Conservation (phyloP, 2,888 invertebrate genomes). For the Penaeus monodon region DNA sequence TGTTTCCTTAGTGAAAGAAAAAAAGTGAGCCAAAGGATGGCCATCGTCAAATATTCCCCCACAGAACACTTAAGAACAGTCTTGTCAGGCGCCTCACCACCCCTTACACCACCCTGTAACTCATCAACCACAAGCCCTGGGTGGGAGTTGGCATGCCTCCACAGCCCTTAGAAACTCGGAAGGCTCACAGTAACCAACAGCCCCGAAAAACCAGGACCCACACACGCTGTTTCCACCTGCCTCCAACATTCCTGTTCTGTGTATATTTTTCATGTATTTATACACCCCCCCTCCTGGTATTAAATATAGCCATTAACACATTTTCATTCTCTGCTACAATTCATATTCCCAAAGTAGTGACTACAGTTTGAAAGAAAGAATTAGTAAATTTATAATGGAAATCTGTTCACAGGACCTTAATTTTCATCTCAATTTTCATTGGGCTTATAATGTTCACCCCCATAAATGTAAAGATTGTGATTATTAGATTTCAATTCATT, state of each 20-base stretch:
- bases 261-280: slow-evolving; percentile 30
- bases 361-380: no score
- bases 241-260: slow-evolving; percentile 36
- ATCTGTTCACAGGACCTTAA: no score
- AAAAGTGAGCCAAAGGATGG: background rate
- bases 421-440: no score
- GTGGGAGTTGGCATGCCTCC: slow-evolving; percentile 8
- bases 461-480: no score
- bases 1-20: background rate
- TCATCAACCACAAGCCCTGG: slow-evolving; percentile 16
- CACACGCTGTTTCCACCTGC: slow-evolving; percentile 28
- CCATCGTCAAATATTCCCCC: no score
- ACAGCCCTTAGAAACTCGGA: background rate
- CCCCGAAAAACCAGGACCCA: slow-evolving; percentile 14
- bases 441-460: no score
- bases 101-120: slow-evolving; percentile 4
- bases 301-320: background rate
- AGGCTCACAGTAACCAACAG: no score
- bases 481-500: no score
- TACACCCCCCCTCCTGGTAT: slow-evolving; percentile 17
- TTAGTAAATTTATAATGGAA: no score
- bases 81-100: background rate
- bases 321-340: no score
- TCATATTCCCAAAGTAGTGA: no score
- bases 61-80: no score